Evolutionary conservation across 2,113 vertebrate species (phyloP).

Genomic region (Stegostoma tigrinum): DNA sequence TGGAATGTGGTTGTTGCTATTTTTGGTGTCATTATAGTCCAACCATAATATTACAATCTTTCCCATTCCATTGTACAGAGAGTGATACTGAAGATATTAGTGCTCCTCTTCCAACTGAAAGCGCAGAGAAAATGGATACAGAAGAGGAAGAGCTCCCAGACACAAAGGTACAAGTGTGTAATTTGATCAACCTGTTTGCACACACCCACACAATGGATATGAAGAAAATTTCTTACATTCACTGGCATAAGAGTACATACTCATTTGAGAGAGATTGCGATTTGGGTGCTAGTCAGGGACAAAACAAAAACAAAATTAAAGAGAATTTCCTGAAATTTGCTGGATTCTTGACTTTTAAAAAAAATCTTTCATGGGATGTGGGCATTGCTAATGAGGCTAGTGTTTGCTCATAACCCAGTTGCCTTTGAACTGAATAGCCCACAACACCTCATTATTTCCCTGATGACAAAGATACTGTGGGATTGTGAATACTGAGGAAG

Average conservation of each 20-base stretch:
- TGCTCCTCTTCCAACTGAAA: neutral
- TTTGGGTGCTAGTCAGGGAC: neutral
- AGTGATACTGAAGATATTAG: neutral
- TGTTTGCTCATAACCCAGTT: no score
- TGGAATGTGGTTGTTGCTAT: no score
- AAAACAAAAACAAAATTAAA: neutral
- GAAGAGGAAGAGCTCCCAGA: slow-evolving; percentile 23
- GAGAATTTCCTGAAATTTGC: neutral
- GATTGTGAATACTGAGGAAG: no score
- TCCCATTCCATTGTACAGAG: neutral
- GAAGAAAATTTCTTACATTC: neutral
- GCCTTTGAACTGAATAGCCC: no score
- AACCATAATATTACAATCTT: neutral
- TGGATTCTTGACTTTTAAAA: neutral
- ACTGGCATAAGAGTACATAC: neutral
- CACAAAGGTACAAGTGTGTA: neutral
- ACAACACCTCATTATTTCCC: no score
- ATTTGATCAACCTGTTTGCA: neutral
- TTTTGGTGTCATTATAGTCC: neutral
- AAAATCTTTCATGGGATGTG: no score
- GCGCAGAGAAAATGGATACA: neutral
- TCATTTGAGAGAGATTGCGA: neutral
- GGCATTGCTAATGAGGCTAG: no score
- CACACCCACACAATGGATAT: neutral
- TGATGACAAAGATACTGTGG: no score